These are phyloP conservation scores for Drosophila helvetica DNA, from an alignment of 2,888 invertebrate species.

Conservation along the genomic window DNA sequence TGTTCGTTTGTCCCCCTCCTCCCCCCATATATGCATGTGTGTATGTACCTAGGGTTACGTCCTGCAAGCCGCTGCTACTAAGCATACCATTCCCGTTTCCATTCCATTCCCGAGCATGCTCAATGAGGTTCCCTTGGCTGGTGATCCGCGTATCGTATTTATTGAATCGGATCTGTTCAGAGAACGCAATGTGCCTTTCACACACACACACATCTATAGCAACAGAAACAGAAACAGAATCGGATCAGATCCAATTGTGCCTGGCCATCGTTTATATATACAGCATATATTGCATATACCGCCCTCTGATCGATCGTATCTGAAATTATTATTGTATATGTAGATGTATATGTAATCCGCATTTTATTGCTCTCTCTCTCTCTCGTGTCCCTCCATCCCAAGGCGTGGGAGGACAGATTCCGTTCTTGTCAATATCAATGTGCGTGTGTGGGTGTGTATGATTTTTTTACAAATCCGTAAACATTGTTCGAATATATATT, in stretches of 20 bases:
- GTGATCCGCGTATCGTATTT: background rate
- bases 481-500: constrained; percentile 43
- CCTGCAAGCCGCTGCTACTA: background rate
- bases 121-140: background rate
- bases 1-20: background rate
- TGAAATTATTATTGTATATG: background rate
- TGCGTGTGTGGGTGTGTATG: constrained; percentile 32
- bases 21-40: background rate
- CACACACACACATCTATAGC: background rate
- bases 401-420: background rate
- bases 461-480: constrained; percentile 29
- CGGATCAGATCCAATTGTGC: background rate
- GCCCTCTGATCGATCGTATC: background rate
- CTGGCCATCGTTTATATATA: background rate
- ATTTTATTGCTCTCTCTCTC: constrained; percentile 38
- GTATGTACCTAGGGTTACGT: too few relatives aligned
- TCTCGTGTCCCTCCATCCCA: background rate
- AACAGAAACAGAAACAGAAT: background rate
- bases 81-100: background rate
- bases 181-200: constrained; percentile 46
- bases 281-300: too few relatives aligned
- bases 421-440: constrained; percentile 19
- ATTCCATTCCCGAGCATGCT: background rate
- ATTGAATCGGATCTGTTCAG: background rate
- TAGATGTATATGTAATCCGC: constrained; percentile 7